These are phyloP conservation scores for Oreotrochilus melanogaster DNA, from an alignment of 2,113 vertebrate species.

Conservation along the genomic window DNA sequence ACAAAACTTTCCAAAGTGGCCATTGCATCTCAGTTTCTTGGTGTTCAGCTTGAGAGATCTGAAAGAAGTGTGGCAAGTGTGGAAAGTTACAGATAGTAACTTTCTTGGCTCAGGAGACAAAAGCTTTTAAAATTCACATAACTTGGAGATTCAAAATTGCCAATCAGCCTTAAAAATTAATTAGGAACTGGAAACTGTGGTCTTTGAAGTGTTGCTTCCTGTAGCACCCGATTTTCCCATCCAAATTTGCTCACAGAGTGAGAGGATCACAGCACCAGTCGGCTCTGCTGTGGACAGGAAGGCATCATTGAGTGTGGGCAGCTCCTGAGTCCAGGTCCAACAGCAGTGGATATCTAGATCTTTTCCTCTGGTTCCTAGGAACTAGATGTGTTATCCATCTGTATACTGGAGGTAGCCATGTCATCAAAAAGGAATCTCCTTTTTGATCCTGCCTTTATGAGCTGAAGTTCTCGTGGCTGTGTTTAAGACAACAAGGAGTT, in stretches of 20 bases:
- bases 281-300: not conserved
- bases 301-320: not conserved
- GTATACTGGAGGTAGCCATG: not conserved
- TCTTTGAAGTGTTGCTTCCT: not conserved
- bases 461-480: not conserved
- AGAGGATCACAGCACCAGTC: not conserved
- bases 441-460: not conserved
- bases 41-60: not conserved
- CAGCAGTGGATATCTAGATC: not conserved
- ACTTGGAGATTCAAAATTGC: not conserved
- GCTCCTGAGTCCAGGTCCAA: not conserved
- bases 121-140: not conserved
- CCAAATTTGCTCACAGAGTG: not conserved
- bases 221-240: not conserved
- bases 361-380: not conserved
- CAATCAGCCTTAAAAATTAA: not conserved
- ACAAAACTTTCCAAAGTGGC: not conserved
- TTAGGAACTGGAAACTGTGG: not conserved
- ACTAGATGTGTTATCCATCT: not conserved
- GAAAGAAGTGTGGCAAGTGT: not conserved
- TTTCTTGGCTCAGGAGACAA: not conserved
- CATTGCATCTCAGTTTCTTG: not conserved
- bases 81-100: not conserved
- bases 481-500: conserved; percentile 16
- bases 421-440: not conserved